Percentiles rank a stretch among this genome's conserved stretches.
Evolutionary conservation across 1,140 invertebrate species (phyloP).

Genomic region (Drosophila neocordata): DNA sequence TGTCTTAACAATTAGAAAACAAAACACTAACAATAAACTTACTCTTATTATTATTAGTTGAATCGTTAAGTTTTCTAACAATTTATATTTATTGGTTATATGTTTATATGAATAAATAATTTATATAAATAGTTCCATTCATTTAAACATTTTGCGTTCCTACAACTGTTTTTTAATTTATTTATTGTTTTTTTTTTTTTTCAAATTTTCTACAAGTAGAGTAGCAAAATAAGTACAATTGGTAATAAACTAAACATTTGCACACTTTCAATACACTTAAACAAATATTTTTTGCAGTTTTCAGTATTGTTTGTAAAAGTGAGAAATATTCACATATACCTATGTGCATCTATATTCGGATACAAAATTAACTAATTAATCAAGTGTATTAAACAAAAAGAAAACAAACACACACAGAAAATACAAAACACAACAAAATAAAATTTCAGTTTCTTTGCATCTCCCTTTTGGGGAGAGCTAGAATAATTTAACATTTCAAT

Average conservation of each 20-base stretch:
- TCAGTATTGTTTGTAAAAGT: conserved; percentile 25
- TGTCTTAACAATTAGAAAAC: background rate
- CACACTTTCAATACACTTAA: conserved; percentile 15
- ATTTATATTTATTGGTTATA: background rate
- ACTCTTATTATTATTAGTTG: background rate
- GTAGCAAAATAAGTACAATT: conserved; percentile 12
- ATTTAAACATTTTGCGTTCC: conserved; percentile 18
- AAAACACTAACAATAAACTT: conserved; percentile 13
- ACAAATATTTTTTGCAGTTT: conserved; percentile 26
- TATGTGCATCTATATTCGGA: background rate
- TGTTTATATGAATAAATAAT: no score
- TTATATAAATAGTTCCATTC: background rate
- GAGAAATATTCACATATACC: background rate
- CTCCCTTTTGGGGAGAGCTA: background rate
- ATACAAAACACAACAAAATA: background rate
- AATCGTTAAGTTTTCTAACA: background rate
- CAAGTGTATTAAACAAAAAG: background rate
- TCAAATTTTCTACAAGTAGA: background rate
- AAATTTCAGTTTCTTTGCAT: background rate
- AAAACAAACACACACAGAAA: no score
- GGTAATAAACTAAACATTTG: conserved; percentile 10
- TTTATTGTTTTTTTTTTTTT: conserved; percentile 16
- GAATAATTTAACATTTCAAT: no score
- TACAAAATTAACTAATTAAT: background rate
- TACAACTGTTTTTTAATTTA: conserved; percentile 7